phyloP scores from a whole-genome alignment of 1,140 invertebrate genomes.

The Tetraneura akinire region DNA sequence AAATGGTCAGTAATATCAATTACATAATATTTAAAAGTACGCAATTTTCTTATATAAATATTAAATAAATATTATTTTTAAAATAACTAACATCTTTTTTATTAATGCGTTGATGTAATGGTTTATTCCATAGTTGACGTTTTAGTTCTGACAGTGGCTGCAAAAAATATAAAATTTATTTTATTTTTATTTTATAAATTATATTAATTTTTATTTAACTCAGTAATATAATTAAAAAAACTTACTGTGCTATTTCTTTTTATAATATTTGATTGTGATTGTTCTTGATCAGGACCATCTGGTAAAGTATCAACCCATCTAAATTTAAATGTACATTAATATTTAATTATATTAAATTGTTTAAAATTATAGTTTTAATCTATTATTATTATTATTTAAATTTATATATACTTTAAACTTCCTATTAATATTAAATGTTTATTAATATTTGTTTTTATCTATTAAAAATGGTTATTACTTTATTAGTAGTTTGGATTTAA shows the following conservation, averaged over 20 bases:
- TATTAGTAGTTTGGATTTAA: too few species aligned
- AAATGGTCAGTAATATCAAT: too few species aligned
- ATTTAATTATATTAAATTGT: too few species aligned
- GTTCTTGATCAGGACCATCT: background rate
- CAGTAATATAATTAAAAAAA: background rate
- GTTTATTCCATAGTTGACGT: slow-evolving; percentile 24
- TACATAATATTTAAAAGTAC: background rate
- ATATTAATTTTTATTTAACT: background rate
- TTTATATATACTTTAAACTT: too few species aligned
- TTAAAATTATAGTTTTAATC: too few species aligned
- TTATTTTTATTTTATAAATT: background rate
- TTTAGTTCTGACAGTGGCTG: slow-evolving; percentile 30
- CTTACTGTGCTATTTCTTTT: slow-evolving; percentile 36
- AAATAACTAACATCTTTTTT: background rate
- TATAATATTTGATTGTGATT: background rate
- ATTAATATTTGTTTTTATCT: too few species aligned
- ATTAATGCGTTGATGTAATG: background rate
- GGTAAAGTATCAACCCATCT: slow-evolving; percentile 38
- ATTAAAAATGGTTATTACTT: too few species aligned
- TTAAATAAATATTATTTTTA: background rate
- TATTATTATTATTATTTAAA: too few species aligned
- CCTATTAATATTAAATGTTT: too few species aligned
- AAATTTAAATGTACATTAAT: background rate
- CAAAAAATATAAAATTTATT: background rate
- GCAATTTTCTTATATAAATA: background rate